Base-by-base conservation (phyloP, 1,140 invertebrate species). In the Cydia splendana region DNA sequence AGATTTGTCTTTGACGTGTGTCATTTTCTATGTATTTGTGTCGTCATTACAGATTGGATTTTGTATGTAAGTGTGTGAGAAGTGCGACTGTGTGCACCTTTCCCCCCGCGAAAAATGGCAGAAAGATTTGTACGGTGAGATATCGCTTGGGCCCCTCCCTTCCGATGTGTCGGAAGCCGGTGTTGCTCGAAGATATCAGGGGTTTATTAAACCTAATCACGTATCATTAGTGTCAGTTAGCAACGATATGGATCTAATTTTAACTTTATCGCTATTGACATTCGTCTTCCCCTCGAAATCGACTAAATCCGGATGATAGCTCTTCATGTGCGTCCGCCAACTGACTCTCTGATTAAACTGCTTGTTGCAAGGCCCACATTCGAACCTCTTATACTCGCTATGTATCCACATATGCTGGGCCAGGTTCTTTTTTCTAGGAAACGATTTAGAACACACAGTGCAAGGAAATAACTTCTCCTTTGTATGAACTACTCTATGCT, bases 371-470 rank as follows among this genome's bases (percentile, higher is more conserved):
- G 88, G 78, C 15, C 87, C 88, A 83, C 94, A 95, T 67, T 88
- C 86, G 73, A 92, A 89, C 30, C 84, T 77, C 73, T 89, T 92
- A 81, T 82, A 92, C 84, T 78, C 92, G 77, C 53, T 93, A 80
- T 93, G 93, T 6, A 91, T 88, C 89, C 89, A 93, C 76, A 94
- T 94, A 76, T 95, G 95, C 13, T 93, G 93, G 12, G 88, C 89
- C 12, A 95, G 69, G 12, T 94, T 94, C 75, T 93, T 94, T 75
- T 93, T 94, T 6, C 94, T 93, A 0, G 91, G 75, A 74, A 94
- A 95, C 20, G 91, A 89, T 76, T 94, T 95, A 0, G 92, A 87
- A 71, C 94, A 94, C 0, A 90, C 88, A 1, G 82, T 79, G 75
- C 93, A 94, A 7, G 85, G 76, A 53, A 89, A 90, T 0, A 85